Evolutionary conservation across 1,140 invertebrate genomes (phyloP), one percentile per base, ranked within the genome.

Genomic region (Ylistrum balloti): DNA sequence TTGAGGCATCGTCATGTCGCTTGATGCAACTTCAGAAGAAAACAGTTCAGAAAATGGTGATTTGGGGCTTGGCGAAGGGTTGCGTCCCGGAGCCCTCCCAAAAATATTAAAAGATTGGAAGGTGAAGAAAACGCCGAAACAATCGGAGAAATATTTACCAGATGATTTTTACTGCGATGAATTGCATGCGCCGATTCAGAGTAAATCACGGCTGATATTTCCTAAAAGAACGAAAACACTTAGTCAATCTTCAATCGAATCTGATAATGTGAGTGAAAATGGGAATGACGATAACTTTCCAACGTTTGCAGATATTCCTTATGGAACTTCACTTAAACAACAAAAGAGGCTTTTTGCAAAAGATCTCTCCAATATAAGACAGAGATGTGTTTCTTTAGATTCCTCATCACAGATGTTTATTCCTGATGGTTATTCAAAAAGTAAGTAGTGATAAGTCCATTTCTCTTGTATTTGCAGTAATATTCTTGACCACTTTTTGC

Each of bases 81-180:
- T 74, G 13, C 22, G 56, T 7, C 56, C 56, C n/a, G 56, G 56
- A 74, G 22, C 56, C 56, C 56, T 74, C n/a, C 56, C 56, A 28
- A 74, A n/a, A 74, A 74, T 74, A 74, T 74, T 74, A 74, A 74
- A 28, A 74, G n/a, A 28, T 74, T 74, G 56, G 56, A 74, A 74
- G 28, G 56, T 74, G n/a, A 28, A 28, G n/a, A 74, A 74, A 74
- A 74, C 56, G 22, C 45, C 20, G 7, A 74, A 74, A 74, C 9
- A 74, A n/a, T 0, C 22, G 17, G 56, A 74, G 56, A 74, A 74
- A 74, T 74, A 74, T 28, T 74, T 74, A 74, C 56, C 56, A 28
- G 56, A 74, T 28, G 56, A 74, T 74, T 74, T 74, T 28, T 74
- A 74, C 11, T 74, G 56, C 28, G 56, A 28, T 17, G 56, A 74